Evolutionary conservation across 2,113 vertebrate genomes (phyloP), one percentile per base, ranked within the genome.

Genomic region (Misgurnus anguillicaudatus): DNA sequence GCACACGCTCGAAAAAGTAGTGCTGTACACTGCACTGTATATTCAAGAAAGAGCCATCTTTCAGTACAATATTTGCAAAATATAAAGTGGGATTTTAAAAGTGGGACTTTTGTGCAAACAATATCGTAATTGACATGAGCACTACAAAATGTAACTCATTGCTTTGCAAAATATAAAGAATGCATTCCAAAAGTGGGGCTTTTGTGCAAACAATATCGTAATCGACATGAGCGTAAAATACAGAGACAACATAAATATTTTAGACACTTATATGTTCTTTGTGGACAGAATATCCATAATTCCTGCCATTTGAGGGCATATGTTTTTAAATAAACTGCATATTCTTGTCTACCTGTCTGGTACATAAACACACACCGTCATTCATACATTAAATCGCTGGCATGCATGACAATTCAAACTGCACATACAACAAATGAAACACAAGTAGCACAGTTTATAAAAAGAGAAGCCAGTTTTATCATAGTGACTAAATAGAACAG

Each of bases 391-490:
- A 8, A n/a, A 53, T 63, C 45, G 36, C 45, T 42, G 39, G 41
- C 78, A 83, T 64, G 47, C 73, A 83, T 70, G 60, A 76, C 48
- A 14, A 70, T 13, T 10, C 21, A n/a, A 21, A 31, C 74, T 62
- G 57, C 71, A 78, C 24, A 21, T 53, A 57, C 41, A 80, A 42
- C 48, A 83, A 75, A 79, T 45, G 53, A 70, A 75, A 71, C 78
- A 65, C 67, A 51, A 55, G 13, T 38, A 73, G n/a, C 53, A 80
- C 41, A 60, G 61, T 45, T 6, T 77, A 71, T 57, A 39, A 66
- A 77, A 79, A 38, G 55, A 31, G 68, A 45, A 21, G n/a, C 41
- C 13, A 66, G 16, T 62, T 47, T 47, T 36, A 82, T 42, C 70
- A 73, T n/a, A n/a, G n/a, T n/a, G n/a, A n/a, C 17, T 53, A 48